A percentile compares a stretch with the other conserved stretches of the same genome.
Evolutionary conservation across 2,888 invertebrate species (phyloP).

Genomic region (Unio delphinus): DNA sequence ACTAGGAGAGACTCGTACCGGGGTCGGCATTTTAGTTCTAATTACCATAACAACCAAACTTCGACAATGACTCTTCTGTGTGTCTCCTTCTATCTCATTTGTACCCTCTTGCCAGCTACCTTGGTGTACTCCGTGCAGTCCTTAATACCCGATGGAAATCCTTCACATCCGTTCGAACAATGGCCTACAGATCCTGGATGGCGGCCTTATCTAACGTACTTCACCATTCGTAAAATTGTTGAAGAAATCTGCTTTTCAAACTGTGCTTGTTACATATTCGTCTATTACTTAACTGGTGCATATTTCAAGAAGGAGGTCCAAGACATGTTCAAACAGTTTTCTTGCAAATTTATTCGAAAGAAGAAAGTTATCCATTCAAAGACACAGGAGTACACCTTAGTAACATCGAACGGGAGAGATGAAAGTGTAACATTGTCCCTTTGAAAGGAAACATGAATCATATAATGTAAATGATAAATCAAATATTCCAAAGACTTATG

Average conservation of each 20-base stretch:
- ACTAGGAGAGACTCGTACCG: slow-evolving; percentile 54
- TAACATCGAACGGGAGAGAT: slow-evolving; percentile 24
- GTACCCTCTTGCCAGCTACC: slow-evolving; percentile 69
- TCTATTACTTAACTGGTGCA: slow-evolving; percentile 68
- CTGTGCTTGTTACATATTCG: slow-evolving; percentile 69
- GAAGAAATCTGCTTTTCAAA: slow-evolving; percentile 68
- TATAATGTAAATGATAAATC: too few species aligned
- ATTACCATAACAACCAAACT: slow-evolving; percentile 51
- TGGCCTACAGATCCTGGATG: slow-evolving; percentile 56
- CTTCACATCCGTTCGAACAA: slow-evolving; percentile 37
- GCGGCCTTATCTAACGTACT: slow-evolving; percentile 62
- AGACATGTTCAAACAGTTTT: slow-evolving; percentile 30
- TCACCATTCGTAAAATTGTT: slow-evolving; percentile 55
- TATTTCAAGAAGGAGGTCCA: slow-evolving; percentile 63
- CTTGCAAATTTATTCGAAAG: slow-evolving; percentile 2
- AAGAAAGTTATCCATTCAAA: slow-evolving; percentile 1
- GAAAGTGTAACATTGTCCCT: too few species aligned
- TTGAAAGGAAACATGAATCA: too few species aligned
- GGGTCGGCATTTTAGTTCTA: slow-evolving; percentile 15
- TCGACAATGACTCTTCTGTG: slow-evolving; percentile 68
- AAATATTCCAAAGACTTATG: too few species aligned
- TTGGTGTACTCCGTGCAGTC: slow-evolving; percentile 63
- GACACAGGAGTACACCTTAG: slow-evolving; percentile 26
- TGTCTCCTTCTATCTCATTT: slow-evolving; percentile 70
- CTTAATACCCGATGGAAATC: slow-evolving; percentile 52